A percentile compares a stretch with the other conserved stretches of the same genome.
phyloP scores from a whole-genome alignment of 2,888 invertebrate genomes.

The Hypselothyrea guttata region DNA sequence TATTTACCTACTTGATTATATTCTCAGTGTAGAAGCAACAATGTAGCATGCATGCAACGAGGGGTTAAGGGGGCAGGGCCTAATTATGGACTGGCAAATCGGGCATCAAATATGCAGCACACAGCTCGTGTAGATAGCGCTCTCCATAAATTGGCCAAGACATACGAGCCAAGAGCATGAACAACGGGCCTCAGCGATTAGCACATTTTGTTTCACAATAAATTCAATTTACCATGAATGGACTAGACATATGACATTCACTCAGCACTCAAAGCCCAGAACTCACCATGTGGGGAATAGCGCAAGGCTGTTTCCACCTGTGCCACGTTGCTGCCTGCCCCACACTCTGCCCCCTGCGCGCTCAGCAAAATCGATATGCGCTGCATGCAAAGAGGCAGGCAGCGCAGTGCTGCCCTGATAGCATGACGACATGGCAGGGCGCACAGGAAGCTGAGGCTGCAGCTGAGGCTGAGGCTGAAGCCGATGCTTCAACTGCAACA shows the following conservation, averaged over 20 bases:
- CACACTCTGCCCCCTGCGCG: background rate
- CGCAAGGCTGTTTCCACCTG: slow-evolving; percentile 28
- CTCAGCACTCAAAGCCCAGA: too few species aligned
- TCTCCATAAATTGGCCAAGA: slow-evolving; percentile 41
- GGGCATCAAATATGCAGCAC: slow-evolving; percentile 63
- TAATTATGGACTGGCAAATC: slow-evolving; percentile 63
- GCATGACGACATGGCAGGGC: slow-evolving; percentile 69
- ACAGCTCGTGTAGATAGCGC: slow-evolving; percentile 42
- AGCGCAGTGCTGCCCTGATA: slow-evolving; percentile 43
- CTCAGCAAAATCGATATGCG: slow-evolving; percentile 64
- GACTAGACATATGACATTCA: slow-evolving; percentile 11
- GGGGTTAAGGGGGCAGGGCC: slow-evolving; percentile 26
- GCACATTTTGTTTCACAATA: slow-evolving; percentile 53
- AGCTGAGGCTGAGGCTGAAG: slow-evolving; percentile 12
- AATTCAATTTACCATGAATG: too few species aligned
- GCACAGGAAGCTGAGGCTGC: slow-evolving; percentile 60
- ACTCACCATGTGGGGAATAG: slow-evolving; percentile 57
- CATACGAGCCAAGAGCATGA: slow-evolving; percentile 60
- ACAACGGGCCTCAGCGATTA: slow-evolving; percentile 51
- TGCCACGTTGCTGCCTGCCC: background rate
- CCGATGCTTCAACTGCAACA: too few species aligned
- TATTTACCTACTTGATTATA: too few species aligned
- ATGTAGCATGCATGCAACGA: slow-evolving; percentile 21
- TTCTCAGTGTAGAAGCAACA: too few species aligned
- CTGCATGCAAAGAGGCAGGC: slow-evolving; percentile 40